These are phyloP conservation scores for Metopia argyrocephala DNA, from an alignment of 2,888 invertebrate species.

Conservation along the genomic window DNA sequence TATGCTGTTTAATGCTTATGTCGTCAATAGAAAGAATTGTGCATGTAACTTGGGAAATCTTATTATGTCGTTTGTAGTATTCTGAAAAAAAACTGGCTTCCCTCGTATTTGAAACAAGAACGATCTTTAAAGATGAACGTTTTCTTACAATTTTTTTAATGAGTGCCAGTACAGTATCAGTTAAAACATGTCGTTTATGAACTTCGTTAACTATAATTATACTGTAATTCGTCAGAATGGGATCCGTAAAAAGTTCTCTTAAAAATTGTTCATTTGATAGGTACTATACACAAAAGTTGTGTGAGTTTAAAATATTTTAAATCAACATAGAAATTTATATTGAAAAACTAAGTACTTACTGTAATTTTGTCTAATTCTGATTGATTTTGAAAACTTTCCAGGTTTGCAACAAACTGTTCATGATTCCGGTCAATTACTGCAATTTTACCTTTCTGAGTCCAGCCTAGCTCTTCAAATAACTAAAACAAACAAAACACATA, in stretches of 20 bases:
- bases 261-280: constrained; percentile 98
- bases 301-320: not conserved
- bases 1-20: constrained; percentile 89
- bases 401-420: constrained; percentile 93
- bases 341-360: constrained; percentile 28
- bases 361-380: constrained; percentile 7
- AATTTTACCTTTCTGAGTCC: constrained; percentile 88
- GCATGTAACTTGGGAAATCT: constrained; percentile 83
- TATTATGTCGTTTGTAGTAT: constrained; percentile 80
- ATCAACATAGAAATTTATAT: not conserved
- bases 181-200: constrained; percentile 94
- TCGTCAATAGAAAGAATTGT: constrained; percentile 93
- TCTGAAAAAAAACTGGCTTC: constrained; percentile 91
- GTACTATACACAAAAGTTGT: constrained; percentile 81
- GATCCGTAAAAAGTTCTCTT: constrained; percentile 96
- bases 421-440: constrained; percentile 96
- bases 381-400: constrained; percentile 78
- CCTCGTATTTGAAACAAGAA: constrained; percentile 96
- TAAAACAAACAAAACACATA: constrained; percentile 76
- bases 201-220: constrained; percentile 96
- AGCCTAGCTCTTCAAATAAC: constrained; percentile 93
- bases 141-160: constrained; percentile 94
- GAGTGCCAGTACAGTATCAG: constrained; percentile 95
- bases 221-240: constrained; percentile 91
- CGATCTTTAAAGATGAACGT: constrained; percentile 88